Evolutionary conservation across 2,113 vertebrate genomes (phyloP), one percentile per base, ranked within the genome.

Genomic region (Capreolus pygargus): DNA sequence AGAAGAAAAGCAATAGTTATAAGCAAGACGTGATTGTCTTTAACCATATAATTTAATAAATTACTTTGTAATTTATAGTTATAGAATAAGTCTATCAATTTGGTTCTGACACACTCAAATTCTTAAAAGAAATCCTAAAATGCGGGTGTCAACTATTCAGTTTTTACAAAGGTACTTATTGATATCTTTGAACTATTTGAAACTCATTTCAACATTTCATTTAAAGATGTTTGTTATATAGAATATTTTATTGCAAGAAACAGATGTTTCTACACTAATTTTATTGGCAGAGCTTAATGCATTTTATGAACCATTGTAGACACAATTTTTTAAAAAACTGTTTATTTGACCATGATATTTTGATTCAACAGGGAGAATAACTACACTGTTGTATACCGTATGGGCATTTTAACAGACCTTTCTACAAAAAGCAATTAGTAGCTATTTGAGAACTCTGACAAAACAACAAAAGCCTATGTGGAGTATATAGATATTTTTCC

Each of bases 41-140:
- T 97, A 98, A 97, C 97, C 93, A 95, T 98, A 95, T 98, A 97
- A 98, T 98, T 98, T 97, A 57, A 84, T 95, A 95, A 98, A 96
- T 97, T 97, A 95, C 94, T 97, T 98, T 95, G 94, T 95, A 95
- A 98, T 76, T 97, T 98, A 86, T 55, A 57, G 86, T 97, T 98
- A 55, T 70, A 96, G 45, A 55, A 52, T n/a, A 98, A 36, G 78
- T 67, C 97, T 96, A 89, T 52, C 36, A 36, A 79, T 97, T 98
- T 97, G 81, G 95, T 95, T 58, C 67, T 96, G 30, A 95, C 91
- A 94, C 3, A 88, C 19, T 85, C 55, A 61, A 28, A 43, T 91
- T 25, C 64, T 54, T 25, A 27, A 90, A 74, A 70, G 61, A 78
- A 78, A 78, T 23, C 19, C 19, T 85, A 39, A 93, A 83, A 54